Evolutionary conservation across 1,140 invertebrate species (phyloP).

Genomic region (Melipona quadrifasciata): DNA sequence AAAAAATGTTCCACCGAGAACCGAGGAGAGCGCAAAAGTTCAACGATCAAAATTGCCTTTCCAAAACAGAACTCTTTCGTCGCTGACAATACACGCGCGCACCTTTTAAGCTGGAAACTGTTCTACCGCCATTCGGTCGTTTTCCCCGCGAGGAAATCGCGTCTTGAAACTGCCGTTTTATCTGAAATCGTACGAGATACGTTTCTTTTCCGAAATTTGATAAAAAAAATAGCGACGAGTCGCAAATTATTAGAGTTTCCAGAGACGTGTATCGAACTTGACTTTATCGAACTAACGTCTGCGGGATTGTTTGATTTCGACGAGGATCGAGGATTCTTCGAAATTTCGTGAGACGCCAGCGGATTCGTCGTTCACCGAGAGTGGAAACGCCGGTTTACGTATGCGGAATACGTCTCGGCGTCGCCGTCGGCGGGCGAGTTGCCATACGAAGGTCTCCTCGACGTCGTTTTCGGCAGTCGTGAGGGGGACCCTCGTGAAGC

Average conservation of each 20-base stretch:
- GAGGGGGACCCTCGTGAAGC: conserved; percentile 35
- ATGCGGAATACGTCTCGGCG: conserved; percentile 58
- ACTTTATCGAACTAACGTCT: conserved; percentile 1
- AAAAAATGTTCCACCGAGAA: background rate
- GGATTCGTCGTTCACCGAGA: conserved; percentile 35
- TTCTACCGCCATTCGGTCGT: background rate
- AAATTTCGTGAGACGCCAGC: conserved; percentile 51
- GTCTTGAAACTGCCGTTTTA: background rate
- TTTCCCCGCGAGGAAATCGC: background rate
- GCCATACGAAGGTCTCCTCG: conserved; percentile 51
- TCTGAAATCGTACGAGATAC: too few species aligned
- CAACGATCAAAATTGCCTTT: conserved; percentile 2
- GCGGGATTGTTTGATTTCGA: background rate
- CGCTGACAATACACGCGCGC: conserved; percentile 4
- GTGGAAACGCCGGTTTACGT: conserved; percentile 51
- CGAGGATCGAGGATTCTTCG: conserved; percentile 37
- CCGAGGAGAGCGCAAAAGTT: background rate
- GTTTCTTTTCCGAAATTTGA: too few species aligned
- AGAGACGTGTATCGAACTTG: background rate
- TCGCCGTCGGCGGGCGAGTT: conserved; percentile 46
- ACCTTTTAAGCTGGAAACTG: background rate
- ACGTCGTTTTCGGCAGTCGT: conserved; percentile 49
- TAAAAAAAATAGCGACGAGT: too few species aligned
- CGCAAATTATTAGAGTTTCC: background rate
- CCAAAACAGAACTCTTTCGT: background rate